Conservation (phyloP, 2,888 invertebrate species). For the Allolobophora icterica region DNA sequence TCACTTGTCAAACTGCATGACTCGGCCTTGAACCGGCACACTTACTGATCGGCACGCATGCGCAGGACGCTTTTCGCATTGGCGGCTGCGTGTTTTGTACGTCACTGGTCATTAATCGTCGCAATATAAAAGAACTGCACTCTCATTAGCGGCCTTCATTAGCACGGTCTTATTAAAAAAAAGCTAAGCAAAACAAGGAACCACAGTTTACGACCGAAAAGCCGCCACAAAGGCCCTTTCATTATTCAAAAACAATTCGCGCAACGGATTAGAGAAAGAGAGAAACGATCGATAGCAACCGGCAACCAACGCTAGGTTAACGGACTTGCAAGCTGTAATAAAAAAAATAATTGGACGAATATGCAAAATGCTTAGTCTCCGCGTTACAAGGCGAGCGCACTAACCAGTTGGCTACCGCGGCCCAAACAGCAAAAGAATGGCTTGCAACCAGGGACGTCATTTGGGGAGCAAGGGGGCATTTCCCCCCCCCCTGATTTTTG, state of each 20-base stretch:
- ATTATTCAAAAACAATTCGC: neutral
- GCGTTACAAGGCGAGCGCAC: no score
- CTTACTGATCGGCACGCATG: no score
- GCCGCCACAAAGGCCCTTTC: neutral
- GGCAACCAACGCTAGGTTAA: neutral
- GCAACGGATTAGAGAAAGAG: neutral
- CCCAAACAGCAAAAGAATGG: no score
- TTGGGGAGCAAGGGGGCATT: no score
- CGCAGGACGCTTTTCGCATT: neutral
- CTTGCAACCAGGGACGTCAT: no score
- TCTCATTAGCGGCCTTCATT: slow-evolving; percentile 6
- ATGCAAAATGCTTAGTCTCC: neutral
- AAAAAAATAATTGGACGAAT: neutral
- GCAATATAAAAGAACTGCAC: neutral
- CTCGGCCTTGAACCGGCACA: neutral
- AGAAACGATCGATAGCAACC: neutral
- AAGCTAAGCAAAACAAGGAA: neutral
- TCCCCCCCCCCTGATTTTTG: no score
- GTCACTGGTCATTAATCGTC: neutral
- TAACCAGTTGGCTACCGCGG: no score
- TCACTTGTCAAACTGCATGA: neutral
- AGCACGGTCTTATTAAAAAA: neutral
- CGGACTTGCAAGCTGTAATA: neutral
- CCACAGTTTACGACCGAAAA: neutral
- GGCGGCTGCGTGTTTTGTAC: neutral